Conservation (phyloP, 1,140 invertebrate genomes). For the Arion vulgaris region DNA sequence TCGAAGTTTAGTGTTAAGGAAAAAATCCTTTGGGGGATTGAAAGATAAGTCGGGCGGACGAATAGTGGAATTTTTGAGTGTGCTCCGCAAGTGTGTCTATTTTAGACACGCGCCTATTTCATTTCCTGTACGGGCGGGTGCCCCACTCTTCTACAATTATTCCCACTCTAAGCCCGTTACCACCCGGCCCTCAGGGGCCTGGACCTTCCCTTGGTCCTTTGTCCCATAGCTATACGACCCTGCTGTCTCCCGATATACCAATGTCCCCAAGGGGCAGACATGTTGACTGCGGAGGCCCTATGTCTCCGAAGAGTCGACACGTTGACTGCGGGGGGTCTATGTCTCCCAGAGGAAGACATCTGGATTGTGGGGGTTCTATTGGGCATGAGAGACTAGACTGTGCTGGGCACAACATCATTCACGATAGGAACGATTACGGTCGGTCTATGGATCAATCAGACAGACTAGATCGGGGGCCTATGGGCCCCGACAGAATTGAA, state of each 20-base stretch:
- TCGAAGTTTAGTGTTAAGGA: no score
- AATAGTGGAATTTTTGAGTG: background rate
- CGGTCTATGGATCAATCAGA: background rate
- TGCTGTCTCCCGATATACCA: slow-evolving; percentile 20
- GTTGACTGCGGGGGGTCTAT: background rate
- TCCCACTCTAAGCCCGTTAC: slow-evolving; percentile 21
- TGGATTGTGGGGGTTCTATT: slow-evolving; percentile 2
- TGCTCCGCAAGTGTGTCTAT: background rate
- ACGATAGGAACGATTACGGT: background rate
- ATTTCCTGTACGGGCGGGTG: background rate
- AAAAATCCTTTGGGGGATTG: no score
- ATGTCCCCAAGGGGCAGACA: slow-evolving; percentile 21
- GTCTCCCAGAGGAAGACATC: background rate
- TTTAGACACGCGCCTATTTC: background rate
- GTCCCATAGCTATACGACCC: background rate
- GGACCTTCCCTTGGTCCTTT: background rate
- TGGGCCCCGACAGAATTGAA: background rate
- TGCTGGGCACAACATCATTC: background rate
- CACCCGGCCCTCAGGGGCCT: slow-evolving; percentile 15
- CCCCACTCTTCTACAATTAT: slow-evolving; percentile 9
- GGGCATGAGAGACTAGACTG: slow-evolving; percentile 13
- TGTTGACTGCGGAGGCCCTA: slow-evolving; percentile 12
- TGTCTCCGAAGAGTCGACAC: slow-evolving; percentile 7
- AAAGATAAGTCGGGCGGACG: no score
- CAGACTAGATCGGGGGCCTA: background rate